Conservation (phyloP, 2,888 invertebrate genomes). For the Tetanocera ferruginea region DNA sequence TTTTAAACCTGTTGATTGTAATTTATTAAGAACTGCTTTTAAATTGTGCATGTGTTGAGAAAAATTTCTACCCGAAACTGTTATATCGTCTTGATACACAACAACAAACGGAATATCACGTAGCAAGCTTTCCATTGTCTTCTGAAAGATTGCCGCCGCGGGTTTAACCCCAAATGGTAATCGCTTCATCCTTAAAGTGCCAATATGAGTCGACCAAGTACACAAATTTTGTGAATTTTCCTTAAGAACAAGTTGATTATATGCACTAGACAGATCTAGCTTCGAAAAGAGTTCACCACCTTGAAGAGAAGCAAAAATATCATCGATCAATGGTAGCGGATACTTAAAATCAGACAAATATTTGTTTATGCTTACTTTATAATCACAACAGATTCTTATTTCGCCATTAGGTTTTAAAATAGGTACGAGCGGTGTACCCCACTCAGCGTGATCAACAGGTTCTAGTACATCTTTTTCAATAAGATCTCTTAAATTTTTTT, state of each 20-base stretch:
- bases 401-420: conserved; percentile 29
- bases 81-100: conserved; percentile 40
- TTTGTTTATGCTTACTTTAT: conserved; percentile 37
- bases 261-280: conserved; percentile 45
- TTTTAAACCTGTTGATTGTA: conserved; percentile 16
- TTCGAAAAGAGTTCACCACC: conserved; percentile 9
- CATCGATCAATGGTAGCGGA: conserved; percentile 31
- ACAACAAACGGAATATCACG: conserved; percentile 31
- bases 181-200: conserved; percentile 34
- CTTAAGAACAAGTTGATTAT: conserved; percentile 52
- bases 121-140: conserved; percentile 31
- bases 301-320: conserved; percentile 31
- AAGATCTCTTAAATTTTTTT: conserved; percentile 27
- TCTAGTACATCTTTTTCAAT: conserved; percentile 2
- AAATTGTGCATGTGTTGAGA: conserved; percentile 36
- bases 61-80: conserved; percentile 33
- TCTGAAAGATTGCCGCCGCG: conserved; percentile 38
- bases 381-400: conserved; percentile 22
- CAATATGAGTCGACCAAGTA: conserved; percentile 35
- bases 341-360: conserved; percentile 36
- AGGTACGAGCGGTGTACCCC: conserved; percentile 20
- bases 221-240: conserved; percentile 35
- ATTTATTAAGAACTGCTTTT: conserved; percentile 31
- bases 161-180: conserved; percentile 36
- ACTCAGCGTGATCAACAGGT: conserved; percentile 18